A percentile compares a stretch with the other conserved stretches of the same genome.
Evolutionary conservation across 2,113 vertebrate genomes (phyloP).

Genomic region (Arizona elegans): DNA sequence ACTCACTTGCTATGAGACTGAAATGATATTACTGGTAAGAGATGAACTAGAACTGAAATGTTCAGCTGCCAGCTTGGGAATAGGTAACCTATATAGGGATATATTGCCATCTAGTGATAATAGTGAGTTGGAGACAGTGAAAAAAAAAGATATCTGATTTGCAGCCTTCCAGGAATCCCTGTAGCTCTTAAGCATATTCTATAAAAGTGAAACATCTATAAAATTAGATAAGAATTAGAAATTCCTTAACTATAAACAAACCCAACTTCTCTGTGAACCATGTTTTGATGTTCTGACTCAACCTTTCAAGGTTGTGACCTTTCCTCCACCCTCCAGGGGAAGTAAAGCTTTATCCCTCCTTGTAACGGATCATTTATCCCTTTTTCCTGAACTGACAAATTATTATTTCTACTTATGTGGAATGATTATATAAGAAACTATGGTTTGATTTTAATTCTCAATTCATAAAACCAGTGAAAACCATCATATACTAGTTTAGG

Average conservation of each 20-base stretch:
- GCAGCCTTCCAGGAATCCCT: neutral
- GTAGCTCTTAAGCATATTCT: neutral
- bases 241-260: neutral
- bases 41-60: constrained; percentile 1
- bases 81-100: constrained; percentile 48
- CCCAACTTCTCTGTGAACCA: neutral
- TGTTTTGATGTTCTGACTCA: neutral
- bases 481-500: neutral
- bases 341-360: neutral
- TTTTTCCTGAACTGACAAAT: neutral
- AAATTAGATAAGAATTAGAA: neutral
- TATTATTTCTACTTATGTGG: neutral
- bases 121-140: constrained; percentile 36
- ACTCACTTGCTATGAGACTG: neutral
- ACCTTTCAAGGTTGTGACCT: neutral
- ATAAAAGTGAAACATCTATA: accelerated
- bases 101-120: constrained; percentile 70
- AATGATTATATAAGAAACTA: neutral
- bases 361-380: neutral
- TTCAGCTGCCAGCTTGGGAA: constrained; percentile 17
- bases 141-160: constrained; percentile 49
- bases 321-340: neutral
- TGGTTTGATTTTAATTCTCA: neutral
- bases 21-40: constrained; percentile 22
- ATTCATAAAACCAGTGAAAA: neutral